Evolutionary conservation across 2,797 vertebrate species (phyloP), one percentile per base, ranked within the genome.

Genomic region (Amazonetta brasiliensis): DNA sequence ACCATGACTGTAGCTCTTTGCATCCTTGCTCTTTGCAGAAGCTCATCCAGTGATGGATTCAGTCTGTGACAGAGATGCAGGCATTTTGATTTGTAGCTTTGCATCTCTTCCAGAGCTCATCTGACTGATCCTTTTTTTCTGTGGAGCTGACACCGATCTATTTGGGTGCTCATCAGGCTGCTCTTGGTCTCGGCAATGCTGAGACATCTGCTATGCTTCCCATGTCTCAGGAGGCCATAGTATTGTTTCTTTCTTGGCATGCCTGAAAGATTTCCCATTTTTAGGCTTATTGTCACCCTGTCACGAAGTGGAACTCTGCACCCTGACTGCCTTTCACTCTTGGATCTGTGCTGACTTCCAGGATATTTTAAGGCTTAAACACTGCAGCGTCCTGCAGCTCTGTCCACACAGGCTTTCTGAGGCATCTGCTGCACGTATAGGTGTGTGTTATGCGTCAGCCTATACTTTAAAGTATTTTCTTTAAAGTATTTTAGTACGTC

Each of bases 211-310:
- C 60, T 86, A 0, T 18, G 54, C 19, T 58, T 63, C 71, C 52
- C 33, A 3, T 44, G 18, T 72, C 52, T 68, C 62, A 28, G 35
- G 44, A 64, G 54, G 6, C 8, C 2, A 10, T 39, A 4, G 25
- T 66, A 30, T 90, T 89, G 68, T 91, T 95, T 78, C 23, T 90
- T 88, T 81, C 41, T 68, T 78, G 80, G 41, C 31, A 41, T 0
- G 2, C 56, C 63, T 60, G 60, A 74, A 91, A 90, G 48, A 68
- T 92, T 92, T 91, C 62, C 50, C 88, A 48, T 19, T 11, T 72
- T 86, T 91, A 67, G 44, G 15, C 28, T 59, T 84, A 10, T 52
- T 50, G 25, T 84, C 80, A 59, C 35, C 11, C 43, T 80, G 46
- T 60, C 43, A 74, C 60, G 71, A 64, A 83, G 48, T 25, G 28